Evolutionary conservation across 2,888 invertebrate genomes (phyloP), one percentile per base, ranked within the genome.

Genomic region (Alentia gelatinosa): DNA sequence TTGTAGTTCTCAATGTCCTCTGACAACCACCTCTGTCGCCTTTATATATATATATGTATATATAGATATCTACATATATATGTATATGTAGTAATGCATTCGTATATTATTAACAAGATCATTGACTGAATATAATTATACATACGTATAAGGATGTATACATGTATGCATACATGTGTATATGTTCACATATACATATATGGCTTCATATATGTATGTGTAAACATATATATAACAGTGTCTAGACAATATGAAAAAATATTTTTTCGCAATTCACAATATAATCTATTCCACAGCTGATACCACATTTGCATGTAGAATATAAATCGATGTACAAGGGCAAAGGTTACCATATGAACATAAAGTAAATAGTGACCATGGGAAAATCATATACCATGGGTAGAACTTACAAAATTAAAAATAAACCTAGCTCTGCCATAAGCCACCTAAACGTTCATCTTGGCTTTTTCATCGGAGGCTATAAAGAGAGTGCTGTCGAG

Each of bases 241-340:
- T 47, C 86, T 86, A 86, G 86, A 86, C 86, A 86, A 86, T 40
- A 86, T 86, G 86, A 50, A 42, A 86, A 86, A 86, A 86, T 86
- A 86, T 47, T 86, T 42, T 86, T 86, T 42, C 40, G 86, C 86
- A 26, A 86, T 86, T 86, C 86, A 86, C 47, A 86, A 86, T 86
- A 86, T 86, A 86, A 86, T 86, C 86, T 86, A 47, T 86, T 50
- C 50, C 86, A 86, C 86, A 86, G 86, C 86, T 42, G 26, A 86
- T 86, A 47, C 86, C 86, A 86, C 86, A 86, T 86, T 37, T 86
- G 86, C 86, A 86, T 86, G 50, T 86, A 86, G 47, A 86, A 86
- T 86, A 47, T 86, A 86, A 83, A 86, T 86, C 86, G 86, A 86
- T 86, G 86, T 86, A 47, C 86, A 86, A 42, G 86, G 86, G 9